Evolutionary conservation across 2,113 vertebrate genomes (phyloP).

Genomic region (Phalacrocorax brasilianus): DNA sequence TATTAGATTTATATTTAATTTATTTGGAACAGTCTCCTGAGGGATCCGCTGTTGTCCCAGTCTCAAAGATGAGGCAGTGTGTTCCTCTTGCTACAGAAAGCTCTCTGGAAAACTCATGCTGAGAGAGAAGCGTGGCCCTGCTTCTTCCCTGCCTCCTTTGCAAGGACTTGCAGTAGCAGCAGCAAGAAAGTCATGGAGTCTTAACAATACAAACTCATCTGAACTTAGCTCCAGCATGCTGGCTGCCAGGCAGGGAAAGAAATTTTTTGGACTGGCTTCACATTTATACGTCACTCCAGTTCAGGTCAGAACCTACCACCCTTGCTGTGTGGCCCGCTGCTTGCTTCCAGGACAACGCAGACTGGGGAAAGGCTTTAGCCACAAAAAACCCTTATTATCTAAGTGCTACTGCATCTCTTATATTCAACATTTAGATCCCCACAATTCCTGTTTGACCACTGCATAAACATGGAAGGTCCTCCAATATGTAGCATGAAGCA

Average conservation of each 20-base stretch:
- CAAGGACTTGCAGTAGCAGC: neutral
- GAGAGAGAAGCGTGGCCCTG: neutral
- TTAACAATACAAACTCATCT: neutral
- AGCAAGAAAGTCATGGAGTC: neutral
- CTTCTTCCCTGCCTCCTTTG: neutral
- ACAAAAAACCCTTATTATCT: neutral
- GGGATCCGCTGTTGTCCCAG: neutral
- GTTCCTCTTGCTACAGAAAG: neutral
- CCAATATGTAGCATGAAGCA: neutral
- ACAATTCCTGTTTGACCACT: neutral
- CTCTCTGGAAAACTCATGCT: neutral
- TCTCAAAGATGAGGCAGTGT: neutral
- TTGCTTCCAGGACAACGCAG: neutral
- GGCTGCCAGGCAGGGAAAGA: neutral
- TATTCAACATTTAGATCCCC: neutral
- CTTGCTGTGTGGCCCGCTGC: fast-evolving
- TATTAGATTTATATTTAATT: neutral
- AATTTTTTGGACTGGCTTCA: neutral
- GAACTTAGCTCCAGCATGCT: neutral
- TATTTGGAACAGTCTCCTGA: neutral
- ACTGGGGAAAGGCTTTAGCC: neutral
- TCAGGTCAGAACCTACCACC: neutral
- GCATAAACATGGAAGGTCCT: neutral
- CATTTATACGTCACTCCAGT: neutral
- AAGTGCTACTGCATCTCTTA: neutral